These are phyloP conservation scores for Hydriomena furcata DNA, from an alignment of 2,888 invertebrate genomes.

Conservation along the genomic window DNA sequence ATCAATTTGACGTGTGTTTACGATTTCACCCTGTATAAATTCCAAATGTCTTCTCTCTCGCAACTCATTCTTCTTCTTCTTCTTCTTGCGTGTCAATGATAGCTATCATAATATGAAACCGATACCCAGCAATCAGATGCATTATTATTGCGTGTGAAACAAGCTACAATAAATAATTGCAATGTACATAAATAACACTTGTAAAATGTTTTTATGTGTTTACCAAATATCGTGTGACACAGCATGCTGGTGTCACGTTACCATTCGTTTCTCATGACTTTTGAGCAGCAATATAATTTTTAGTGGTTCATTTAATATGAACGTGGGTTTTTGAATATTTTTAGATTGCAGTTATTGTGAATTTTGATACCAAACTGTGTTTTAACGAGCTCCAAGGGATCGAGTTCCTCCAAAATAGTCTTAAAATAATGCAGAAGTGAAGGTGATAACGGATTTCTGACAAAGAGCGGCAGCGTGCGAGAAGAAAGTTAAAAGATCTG, in stretches of 20 bases:
- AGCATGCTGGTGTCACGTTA: constrained; percentile 50
- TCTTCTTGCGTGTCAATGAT: no score
- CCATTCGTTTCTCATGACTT: constrained; percentile 36
- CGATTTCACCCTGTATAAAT: no score
- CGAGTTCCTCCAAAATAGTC: background rate
- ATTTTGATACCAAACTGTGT: constrained; percentile 8
- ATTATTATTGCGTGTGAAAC: constrained; percentile 33
- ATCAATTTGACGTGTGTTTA: no score
- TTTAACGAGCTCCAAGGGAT: constrained; percentile 7
- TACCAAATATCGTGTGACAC: constrained; percentile 52
- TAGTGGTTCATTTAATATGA: constrained; percentile 24
- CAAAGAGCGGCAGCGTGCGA: no score
- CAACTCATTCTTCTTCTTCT: no score
- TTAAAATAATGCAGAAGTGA: background rate
- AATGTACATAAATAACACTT: constrained; percentile 43
- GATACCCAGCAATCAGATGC: constrained; percentile 26
- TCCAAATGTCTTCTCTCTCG: background rate
- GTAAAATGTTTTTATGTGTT: constrained; percentile 50
- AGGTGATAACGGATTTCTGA: no score
- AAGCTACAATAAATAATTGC: constrained; percentile 31
- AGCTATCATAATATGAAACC: constrained; percentile 16
- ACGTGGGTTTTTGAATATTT: constrained; percentile 26
- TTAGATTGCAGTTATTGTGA: constrained; percentile 21
- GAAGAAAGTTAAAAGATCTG: no score
- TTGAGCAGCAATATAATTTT: constrained; percentile 32